Conservation (phyloP, 2,797 vertebrate genomes). For the Strix occidentalis region DNA sequence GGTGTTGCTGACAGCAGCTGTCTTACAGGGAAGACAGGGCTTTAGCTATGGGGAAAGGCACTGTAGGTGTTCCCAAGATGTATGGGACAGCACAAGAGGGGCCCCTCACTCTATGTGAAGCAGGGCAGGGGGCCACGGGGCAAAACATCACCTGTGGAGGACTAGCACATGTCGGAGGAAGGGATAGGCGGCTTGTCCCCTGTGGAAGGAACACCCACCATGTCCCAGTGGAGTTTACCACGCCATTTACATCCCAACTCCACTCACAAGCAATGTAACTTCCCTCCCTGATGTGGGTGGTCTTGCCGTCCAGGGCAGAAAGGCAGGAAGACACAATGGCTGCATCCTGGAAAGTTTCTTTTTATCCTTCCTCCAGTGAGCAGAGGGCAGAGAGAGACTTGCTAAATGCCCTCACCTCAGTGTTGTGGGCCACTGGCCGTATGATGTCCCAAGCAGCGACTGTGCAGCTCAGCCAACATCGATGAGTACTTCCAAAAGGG, state of each 20-base stretch:
- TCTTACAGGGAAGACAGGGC: not conserved
- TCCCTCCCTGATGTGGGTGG: not conserved
- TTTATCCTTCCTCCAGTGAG: not conserved
- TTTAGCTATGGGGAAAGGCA: not conserved
- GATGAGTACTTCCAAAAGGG: not conserved
- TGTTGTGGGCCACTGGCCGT: not conserved
- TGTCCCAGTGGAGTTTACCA: not conserved
- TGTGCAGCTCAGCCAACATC: not conserved
- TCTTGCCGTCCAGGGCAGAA: too few relatives aligned
- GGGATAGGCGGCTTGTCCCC: too few relatives aligned
- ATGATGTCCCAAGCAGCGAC: not conserved
- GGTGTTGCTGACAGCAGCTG: not conserved
- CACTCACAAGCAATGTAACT: not conserved
- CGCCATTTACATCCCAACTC: not conserved
- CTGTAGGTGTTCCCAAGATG: too few relatives aligned
- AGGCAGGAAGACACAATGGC: too few relatives aligned
- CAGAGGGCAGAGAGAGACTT: not conserved
- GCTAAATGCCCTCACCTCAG: not conserved
- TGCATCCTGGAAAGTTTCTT: not conserved
- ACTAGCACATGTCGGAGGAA: too few relatives aligned
- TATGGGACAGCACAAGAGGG: too few relatives aligned
- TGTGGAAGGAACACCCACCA: not conserved
- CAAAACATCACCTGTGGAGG: too few relatives aligned
- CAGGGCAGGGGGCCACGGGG: too few relatives aligned
- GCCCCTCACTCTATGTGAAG: too few relatives aligned